Base-by-base conservation (phyloP, 2,113 vertebrate species). In the Stictonetta naevosa region DNA sequence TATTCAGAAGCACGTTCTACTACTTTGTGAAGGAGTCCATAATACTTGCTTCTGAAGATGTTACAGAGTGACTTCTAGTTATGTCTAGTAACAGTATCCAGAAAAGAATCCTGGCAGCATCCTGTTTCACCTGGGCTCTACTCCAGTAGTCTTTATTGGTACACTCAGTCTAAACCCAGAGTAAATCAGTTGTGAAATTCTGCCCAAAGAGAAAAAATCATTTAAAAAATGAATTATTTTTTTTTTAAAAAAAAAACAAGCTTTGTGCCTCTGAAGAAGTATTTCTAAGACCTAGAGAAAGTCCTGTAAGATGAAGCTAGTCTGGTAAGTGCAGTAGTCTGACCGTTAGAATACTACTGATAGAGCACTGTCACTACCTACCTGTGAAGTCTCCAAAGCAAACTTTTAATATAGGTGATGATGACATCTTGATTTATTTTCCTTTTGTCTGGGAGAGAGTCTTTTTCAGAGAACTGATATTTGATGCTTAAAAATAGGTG, bases 401-500 rank as follows among this genome's bases (percentile, higher is more conserved):
- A 3, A 83, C 33, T 77, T 76, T 93, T 62, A 11, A 77, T 91
- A 48, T 72, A 96, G 94, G 74, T 59, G 28, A 59, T 80, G 92
- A 89, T 58, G 62, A 91, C 34, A 0, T 56, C 77, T 87, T 50
- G 74, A 75, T 94, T 86, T 83, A 36, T 74, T 87, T 52, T 89
- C 52, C 78, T 71, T 36, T 71, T 91, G 77, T 87, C n/a, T 95
- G 38, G 48, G 63, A 85, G 58, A 34, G 4, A 60, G n/a, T 74
- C 8, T 73, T 73, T 68, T 86, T 75, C 40, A 76, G 42, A 72
- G 50, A 82, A 71, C 28, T 83, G 67, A 28, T 94, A 52, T 63
- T 87, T 78, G 46, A 91, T 89, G 86, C 44, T 83, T 88, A 80
- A 92, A 88, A 83, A 52, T 66, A 80, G 87, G 56, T 84, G 73